phyloP scores from a whole-genome alignment of 2,888 invertebrate species.

The Morpho deidamia region DNA sequence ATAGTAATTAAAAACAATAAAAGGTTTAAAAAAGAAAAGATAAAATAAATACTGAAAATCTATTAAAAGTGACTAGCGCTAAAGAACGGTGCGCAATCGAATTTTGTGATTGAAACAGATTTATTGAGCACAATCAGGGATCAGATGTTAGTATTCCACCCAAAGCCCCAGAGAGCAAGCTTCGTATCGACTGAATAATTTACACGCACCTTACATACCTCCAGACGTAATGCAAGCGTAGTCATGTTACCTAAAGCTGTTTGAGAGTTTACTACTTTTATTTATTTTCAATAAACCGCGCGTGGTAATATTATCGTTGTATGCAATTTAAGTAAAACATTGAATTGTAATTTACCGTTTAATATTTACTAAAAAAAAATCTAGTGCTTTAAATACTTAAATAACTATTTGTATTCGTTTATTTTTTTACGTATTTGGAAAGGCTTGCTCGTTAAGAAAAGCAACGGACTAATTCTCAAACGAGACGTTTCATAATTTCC shows the following conservation, averaged over 20 bases:
- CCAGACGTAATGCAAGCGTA: slow-evolving; percentile 30
- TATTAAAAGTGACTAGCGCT: neutral
- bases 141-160: slow-evolving; percentile 70
- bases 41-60: neutral
- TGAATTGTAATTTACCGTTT: neutral
- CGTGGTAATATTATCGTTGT: slow-evolving; percentile 12
- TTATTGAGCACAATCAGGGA: slow-evolving; percentile 69
- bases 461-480: no score
- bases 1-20: no score
- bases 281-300: slow-evolving; percentile 8
- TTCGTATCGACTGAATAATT: slow-evolving; percentile 69
- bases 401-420: no score
- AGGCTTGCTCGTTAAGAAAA: no score
- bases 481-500: no score
- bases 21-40: no score
- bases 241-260: slow-evolving; percentile 30
- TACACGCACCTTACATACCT: slow-evolving; percentile 48
- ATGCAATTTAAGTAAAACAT: slow-evolving; percentile 21
- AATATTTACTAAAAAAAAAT: no score
- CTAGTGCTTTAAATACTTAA: no score
- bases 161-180: slow-evolving; percentile 56
- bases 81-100: slow-evolving; percentile 11
- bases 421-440: no score
- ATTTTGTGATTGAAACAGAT: slow-evolving; percentile 41
- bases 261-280: slow-evolving; percentile 39